Conservation (phyloP, 2,113 vertebrate species). For the Malurus melanocephalus region DNA sequence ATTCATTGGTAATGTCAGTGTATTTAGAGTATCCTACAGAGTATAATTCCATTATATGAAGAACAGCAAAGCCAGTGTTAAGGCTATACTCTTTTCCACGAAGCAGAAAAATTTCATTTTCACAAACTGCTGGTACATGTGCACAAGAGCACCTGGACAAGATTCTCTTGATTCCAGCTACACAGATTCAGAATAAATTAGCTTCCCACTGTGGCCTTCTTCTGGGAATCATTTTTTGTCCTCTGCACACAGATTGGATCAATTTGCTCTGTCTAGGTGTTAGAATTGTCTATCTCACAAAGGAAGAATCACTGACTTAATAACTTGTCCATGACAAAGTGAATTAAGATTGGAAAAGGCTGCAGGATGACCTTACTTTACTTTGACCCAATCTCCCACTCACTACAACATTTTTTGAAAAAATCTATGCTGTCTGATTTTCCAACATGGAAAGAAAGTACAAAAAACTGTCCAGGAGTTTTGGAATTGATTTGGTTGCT, state of each 20-base stretch:
- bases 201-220: background rate
- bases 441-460: background rate
- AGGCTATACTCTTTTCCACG: background rate
- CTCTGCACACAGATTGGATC: background rate
- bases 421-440: background rate
- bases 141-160: background rate
- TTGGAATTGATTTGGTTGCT: background rate
- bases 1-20: background rate
- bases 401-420: background rate
- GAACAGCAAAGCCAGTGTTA: background rate
- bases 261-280: background rate
- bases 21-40: background rate
- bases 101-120: background rate
- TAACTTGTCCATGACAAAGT: background rate
- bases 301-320: background rate
- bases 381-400: background rate
- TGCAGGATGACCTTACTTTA: background rate
- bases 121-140: background rate
- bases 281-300: background rate
- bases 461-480: background rate
- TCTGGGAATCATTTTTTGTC: background rate
- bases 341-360: background rate
- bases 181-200: background rate
- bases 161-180: background rate
- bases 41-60: background rate